Evolutionary conservation across 1,140 invertebrate species (phyloP).

Genomic region (Bicyclus anynana): DNA sequence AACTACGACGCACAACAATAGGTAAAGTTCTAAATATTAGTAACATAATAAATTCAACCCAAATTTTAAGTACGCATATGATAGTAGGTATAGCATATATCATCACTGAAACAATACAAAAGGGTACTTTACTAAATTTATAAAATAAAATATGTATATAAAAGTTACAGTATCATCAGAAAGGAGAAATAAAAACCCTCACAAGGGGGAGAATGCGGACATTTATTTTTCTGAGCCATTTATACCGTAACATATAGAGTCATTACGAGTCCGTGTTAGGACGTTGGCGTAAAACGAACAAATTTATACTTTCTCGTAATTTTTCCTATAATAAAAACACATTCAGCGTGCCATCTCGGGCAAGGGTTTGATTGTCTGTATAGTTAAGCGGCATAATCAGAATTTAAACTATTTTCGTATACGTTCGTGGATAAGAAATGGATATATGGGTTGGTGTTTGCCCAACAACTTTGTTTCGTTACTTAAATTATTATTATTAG

Average conservation of each 20-base stretch:
- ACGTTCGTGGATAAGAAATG: no score
- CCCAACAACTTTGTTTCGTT: no score
- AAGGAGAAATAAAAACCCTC: conserved; percentile 8
- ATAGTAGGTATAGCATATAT: neutral
- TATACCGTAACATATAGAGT: conserved; percentile 32
- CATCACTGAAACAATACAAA: neutral
- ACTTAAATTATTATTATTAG: no score
- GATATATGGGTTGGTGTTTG: no score
- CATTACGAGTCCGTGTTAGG: conserved; percentile 24
- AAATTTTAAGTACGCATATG: neutral
- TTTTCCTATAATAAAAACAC: neutral
- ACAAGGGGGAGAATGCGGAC: conserved; percentile 23
- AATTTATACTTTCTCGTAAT: conserved; percentile 24
- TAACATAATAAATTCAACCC: no score
- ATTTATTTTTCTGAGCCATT: conserved; percentile 38
- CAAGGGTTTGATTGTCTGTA: neutral
- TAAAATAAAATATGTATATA: conserved; percentile 1
- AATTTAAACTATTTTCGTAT: no score
- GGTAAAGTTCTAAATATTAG: no score
- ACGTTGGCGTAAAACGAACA: conserved; percentile 17
- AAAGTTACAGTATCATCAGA: conserved; percentile 11
- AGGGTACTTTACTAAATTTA: neutral
- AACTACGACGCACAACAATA: no score
- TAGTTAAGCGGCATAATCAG: neutral
- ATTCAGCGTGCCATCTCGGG: neutral